Evolutionary conservation across 2,113 vertebrate genomes (phyloP).

Genomic region (Hippolais icterina): DNA sequence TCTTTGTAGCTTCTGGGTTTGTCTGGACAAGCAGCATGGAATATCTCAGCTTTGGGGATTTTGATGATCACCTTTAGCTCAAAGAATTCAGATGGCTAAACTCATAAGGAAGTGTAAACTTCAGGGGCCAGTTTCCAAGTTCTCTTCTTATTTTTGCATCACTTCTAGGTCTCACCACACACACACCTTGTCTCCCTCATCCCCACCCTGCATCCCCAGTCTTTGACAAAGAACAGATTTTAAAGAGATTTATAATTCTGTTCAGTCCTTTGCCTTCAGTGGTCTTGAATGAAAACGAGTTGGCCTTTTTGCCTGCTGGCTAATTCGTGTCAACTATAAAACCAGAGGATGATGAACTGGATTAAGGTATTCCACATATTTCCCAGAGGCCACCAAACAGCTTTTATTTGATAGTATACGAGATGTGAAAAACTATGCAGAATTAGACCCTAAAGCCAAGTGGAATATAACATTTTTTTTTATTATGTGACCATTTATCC

Average conservation of each 20-base stretch:
- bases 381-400: neutral
- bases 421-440: neutral
- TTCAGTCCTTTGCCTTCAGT: neutral
- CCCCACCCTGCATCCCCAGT: accelerated
- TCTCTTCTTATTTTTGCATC: neutral
- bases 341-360: neutral
- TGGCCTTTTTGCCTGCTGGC: neutral
- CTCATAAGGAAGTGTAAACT: neutral
- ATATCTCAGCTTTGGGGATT: neutral
- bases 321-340: neutral
- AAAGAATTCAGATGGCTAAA: neutral
- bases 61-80: neutral
- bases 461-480: neutral
- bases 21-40: neutral
- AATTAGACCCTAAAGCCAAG: neutral
- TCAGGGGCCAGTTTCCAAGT: neutral
- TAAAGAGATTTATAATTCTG: neutral
- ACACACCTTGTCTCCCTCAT: neutral
- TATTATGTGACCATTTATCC: neutral
- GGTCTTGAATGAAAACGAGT: neutral
- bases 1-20: neutral
- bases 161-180: neutral
- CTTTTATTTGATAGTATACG: neutral
- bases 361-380: neutral
- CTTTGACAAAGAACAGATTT: neutral